phyloP scores from a whole-genome alignment of 2,888 invertebrate species.

The Ophioninae sp. region DNA sequence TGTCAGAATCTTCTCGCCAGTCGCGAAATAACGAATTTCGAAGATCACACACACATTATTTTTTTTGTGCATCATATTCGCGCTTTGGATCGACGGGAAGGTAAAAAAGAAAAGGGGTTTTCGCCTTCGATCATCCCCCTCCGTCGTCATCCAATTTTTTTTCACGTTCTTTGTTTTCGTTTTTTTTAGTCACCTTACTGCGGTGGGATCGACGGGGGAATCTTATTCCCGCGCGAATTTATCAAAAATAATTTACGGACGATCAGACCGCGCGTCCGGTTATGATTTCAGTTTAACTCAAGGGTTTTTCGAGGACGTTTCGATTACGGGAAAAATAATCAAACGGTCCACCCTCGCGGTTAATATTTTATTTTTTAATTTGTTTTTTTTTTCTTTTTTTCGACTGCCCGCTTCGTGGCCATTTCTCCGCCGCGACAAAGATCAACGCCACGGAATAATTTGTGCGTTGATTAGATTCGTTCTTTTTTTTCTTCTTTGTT shows the following conservation, averaged over 20 bases:
- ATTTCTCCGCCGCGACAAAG: constrained; percentile 32
- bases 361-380: constrained; percentile 16
- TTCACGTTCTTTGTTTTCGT: constrained; percentile 33
- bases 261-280: constrained; percentile 49
- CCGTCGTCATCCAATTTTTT: constrained; percentile 38
- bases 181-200: constrained; percentile 59
- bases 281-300: constrained; percentile 44
- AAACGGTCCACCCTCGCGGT: constrained; percentile 47
- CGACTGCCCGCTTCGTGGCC: constrained; percentile 37
- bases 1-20: constrained; percentile 18
- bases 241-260: constrained; percentile 74
- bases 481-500: constrained; percentile 35
- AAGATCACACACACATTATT: constrained; percentile 1
- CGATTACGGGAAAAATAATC: constrained; percentile 49
- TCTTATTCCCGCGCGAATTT: constrained; percentile 69
- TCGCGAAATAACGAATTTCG: constrained; percentile 45
- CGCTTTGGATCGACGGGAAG: constrained; percentile 50
- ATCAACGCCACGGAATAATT: constrained; percentile 55
- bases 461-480: constrained; percentile 45
- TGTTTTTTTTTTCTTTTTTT: constrained; percentile 39
- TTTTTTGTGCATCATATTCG: constrained; percentile 7
- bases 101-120: constrained; percentile 28
- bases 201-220: constrained; percentile 59
- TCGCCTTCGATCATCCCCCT: constrained; percentile 44
- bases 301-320: constrained; percentile 43